These are phyloP conservation scores for Trilocha varians DNA, from an alignment of 2,888 invertebrate species.

Conservation along the genomic window DNA sequence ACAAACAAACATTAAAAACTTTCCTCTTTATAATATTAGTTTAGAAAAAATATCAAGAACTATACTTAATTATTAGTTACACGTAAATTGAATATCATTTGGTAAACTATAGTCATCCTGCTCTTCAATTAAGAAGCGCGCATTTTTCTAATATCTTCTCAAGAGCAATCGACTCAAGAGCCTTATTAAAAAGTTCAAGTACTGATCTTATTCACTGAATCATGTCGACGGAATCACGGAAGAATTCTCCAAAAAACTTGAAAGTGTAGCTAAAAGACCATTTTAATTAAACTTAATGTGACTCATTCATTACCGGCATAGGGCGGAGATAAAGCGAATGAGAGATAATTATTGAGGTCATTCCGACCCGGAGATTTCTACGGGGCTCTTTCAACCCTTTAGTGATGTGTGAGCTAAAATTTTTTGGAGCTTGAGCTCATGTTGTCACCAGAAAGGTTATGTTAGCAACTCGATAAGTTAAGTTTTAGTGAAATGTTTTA, in stretches of 20 bases:
- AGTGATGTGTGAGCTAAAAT: slow-evolving; percentile 15
- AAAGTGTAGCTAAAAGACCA: slow-evolving; percentile 13
- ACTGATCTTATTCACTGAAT: not conserved
- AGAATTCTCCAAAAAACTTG: not conserved
- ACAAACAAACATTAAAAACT: too few species aligned
- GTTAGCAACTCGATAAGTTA: too few species aligned
- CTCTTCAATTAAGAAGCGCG: too few species aligned
- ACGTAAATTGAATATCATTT: too few species aligned
- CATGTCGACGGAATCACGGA: not conserved
- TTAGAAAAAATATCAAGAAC: too few species aligned
- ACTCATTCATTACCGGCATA: slow-evolving; percentile 30
- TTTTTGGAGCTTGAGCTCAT: not conserved
- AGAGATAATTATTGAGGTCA: slow-evolving; percentile 34
- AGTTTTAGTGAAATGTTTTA: too few species aligned
- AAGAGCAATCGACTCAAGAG: not conserved
- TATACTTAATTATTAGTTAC: too few species aligned
- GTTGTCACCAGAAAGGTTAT: not conserved
- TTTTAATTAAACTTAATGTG: slow-evolving; percentile 43
- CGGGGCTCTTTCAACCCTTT: slow-evolving; percentile 21
- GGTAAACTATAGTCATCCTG: too few species aligned
- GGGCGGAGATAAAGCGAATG: slow-evolving; percentile 35
- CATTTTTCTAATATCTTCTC: too few species aligned
- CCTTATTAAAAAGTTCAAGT: not conserved
- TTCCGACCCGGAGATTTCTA: slow-evolving; percentile 25
- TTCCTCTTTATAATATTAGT: too few species aligned